These are phyloP conservation scores for Zaprionus capensis DNA, from an alignment of 1,140 invertebrate species.

Conservation along the genomic window DNA sequence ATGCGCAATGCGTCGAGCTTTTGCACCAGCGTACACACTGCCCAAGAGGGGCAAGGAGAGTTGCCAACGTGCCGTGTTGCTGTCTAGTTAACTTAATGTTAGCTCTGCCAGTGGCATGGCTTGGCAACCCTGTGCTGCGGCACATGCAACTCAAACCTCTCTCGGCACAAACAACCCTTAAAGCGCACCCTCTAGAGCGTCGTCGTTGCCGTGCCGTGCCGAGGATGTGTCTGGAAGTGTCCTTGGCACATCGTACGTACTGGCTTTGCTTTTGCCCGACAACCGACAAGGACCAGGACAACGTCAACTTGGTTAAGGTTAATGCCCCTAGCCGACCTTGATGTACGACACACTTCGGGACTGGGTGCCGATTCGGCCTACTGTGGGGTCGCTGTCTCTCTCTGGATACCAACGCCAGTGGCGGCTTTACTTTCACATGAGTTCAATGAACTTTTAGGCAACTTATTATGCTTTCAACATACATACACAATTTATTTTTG, in stretches of 20 bases:
- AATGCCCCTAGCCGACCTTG: conserved; percentile 83
- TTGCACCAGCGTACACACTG: conserved; percentile 50
- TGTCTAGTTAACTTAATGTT: neutral
- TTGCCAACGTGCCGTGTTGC: conserved; percentile 30
- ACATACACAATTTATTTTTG: conserved; percentile 13
- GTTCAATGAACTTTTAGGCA: conserved; percentile 79
- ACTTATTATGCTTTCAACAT: conserved; percentile 65
- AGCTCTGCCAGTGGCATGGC: neutral
- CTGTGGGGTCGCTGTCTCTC: conserved; percentile 35
- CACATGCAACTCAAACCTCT: conserved; percentile 63
- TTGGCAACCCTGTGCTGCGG: conserved; percentile 48
- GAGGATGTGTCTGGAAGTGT: conserved; percentile 48
- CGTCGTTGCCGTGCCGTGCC: conserved; percentile 30
- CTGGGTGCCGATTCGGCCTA: conserved; percentile 53
- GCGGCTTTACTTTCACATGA: conserved; percentile 63
- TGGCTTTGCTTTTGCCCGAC: conserved; percentile 46
- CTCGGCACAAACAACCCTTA: conserved; percentile 62
- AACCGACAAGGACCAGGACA: conserved; percentile 55
- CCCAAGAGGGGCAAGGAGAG: conserved; percentile 41
- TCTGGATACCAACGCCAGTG: conserved; percentile 23
- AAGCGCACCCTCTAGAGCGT: conserved; percentile 72
- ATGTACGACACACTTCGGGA: conserved; percentile 78
- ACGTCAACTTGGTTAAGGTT: conserved; percentile 76
- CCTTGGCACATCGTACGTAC: conserved; percentile 60
- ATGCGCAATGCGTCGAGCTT: conserved; percentile 57